Evolutionary conservation across 2,888 invertebrate species (phyloP), one percentile per base, ranked within the genome.

Genomic region (Sesamia inferens): DNA sequence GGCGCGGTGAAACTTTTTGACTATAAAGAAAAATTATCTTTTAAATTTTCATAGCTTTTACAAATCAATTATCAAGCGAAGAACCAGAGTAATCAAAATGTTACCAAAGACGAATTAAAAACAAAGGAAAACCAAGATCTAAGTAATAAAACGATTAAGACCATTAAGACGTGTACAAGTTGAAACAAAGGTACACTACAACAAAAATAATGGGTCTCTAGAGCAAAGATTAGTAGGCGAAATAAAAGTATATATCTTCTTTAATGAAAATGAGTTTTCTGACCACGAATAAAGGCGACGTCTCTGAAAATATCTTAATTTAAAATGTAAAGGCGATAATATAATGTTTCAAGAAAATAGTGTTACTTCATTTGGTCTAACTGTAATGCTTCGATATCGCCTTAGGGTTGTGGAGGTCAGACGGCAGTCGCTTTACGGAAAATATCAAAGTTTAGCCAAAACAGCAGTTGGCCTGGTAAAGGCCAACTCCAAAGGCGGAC

Each of bases 231-330:
- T 47, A 31, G 24, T 39, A 31, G 71, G 48, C n/a, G 16, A 47
- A 82, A 78, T 71, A 72, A 66, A 62, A 77, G 68, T 77, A 65
- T 65, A 65, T 62, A 66, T 65, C 13, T 51, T 58, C 42, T 11
- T n/a, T 62, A 72, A 57, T 47, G 55, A 57, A 39, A 71, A 63
- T 78, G 5, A 55, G 54, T 57, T 78, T 71, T 78, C 72, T 72
- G 64, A 57, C 67, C 59, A 68, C 44, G 62, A 51, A 59, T 48
- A 0, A 16, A 54, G 22, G 44, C 7, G 57, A 68, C 44, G 54
- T 71, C 47, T 68, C 51, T 19, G 42, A 39, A 44, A 10, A 51
- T 14, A 51, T 55, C 51, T 31, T 31, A 61, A 71, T 73, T 73
- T 73, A 55, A 79, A 79, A 79, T 80, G 65, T 66, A 79, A 31